Evolutionary conservation across 2,797 vertebrate genomes (phyloP), one percentile per base, ranked within the genome.

Genomic region (Setipinna tenuifilis): DNA sequence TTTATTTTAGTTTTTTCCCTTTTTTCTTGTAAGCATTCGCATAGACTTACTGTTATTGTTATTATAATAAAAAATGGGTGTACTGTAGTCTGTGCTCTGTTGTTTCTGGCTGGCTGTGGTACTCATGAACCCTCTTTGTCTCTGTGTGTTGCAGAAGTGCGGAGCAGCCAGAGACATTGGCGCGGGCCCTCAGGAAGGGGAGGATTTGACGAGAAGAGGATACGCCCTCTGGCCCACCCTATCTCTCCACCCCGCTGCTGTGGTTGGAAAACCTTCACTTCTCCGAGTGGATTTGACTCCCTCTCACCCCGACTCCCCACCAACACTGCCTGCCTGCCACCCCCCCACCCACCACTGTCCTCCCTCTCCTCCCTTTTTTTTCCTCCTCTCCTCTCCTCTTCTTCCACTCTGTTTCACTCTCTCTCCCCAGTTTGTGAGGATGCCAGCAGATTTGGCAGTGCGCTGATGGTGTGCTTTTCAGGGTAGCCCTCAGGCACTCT

Each of bases 381-480:
- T 54, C 50, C 50, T 10, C 14, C 50, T 54, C 50, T 54, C 46
- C 3, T 48, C 10, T 54, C 9, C 50, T 3, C 50, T 5, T 41
- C 35, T 41, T 25, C 10, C 23, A 28, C 61, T 75, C n/a, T n/a
- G n/a, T n/a, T n/a, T 31, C 28, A 6, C 0, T n/a, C 68, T 41
- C 68, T 75, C 28, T 75, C 35, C 28, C 16, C 14, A 75, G 68
- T 75, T 35, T 35, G 84, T 57, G 71, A 83, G 65, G 85, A 88
- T 90, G 83, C 91, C 92, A 58, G 90, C 87, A 88, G 50, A 85
- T 89, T 91, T 92, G 90, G 84, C 90, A 87, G 93, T 68, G 58
- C 83, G 59, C 83, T 89, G 88, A 94, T 88, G 87, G 93, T 95
- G 95, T 94, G 94, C 90, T 95, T 91, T 92, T 95, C 94, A 93